Evolutionary conservation across 2,888 invertebrate genomes (phyloP).

Genomic region (Petrophora chlorosata): DNA sequence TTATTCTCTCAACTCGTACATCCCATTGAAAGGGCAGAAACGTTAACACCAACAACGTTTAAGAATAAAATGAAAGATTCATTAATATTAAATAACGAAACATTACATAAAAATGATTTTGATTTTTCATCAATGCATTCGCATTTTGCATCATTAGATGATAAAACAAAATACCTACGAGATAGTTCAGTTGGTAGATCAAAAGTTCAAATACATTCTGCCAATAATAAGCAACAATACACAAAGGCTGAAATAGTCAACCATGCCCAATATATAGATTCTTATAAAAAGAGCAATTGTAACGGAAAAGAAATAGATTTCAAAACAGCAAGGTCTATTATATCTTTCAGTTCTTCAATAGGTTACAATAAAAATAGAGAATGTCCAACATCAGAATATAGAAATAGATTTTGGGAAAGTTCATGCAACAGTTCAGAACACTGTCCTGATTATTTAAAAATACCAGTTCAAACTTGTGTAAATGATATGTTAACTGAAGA

Average conservation of each 20-base stretch:
- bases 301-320: not conserved
- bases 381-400: conserved; percentile 4
- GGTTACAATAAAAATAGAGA: conserved; percentile 20
- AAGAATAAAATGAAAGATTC: conserved; percentile 13
- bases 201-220: no score
- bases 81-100: not conserved
- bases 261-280: not conserved
- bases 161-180: no score
- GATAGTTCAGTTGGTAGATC: no score
- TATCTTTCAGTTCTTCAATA: conserved; percentile 27
- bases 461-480: conserved; percentile 27
- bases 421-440: conserved; percentile 36
- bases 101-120: not conserved
- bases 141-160: no score
- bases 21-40: conserved; percentile 22
- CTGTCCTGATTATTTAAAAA: conserved; percentile 33
- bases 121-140: no score
- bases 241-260: conserved; percentile 7
- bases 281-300: not conserved
- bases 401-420: conserved; percentile 26
- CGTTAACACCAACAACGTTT: conserved; percentile 15
- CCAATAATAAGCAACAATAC: not conserved
- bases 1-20: conserved; percentile 13
- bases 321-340: conserved; percentile 13
- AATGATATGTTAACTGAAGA: conserved; percentile 29